Percentiles rank a stretch among this genome's conserved stretches.
phyloP scores from a whole-genome alignment of 2,113 vertebrate genomes.

The Paracanthobrama guichenoti region DNA sequence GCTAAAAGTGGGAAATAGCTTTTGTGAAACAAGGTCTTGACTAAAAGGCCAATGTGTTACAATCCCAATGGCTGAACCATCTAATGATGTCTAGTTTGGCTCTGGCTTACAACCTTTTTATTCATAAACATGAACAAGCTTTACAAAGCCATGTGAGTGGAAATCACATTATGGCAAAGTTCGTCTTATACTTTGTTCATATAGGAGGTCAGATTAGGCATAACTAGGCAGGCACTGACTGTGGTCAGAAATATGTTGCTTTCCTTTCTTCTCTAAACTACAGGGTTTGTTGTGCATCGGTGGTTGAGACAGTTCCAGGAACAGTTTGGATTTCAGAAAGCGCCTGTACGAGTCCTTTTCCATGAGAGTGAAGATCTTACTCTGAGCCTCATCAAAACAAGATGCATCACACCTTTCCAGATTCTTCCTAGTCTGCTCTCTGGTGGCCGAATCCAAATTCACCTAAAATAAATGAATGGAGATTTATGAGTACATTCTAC shows the following conservation, averaged over 20 bases:
- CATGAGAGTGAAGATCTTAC: conserved; percentile 77
- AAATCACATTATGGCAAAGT: conserved; percentile 4
- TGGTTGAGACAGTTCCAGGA: conserved; percentile 63
- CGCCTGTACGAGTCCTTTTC: conserved; percentile 81
- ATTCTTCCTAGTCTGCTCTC: conserved; percentile 70
- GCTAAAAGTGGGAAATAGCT: not conserved
- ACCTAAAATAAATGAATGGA: conserved; percentile 63
- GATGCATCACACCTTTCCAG: conserved; percentile 57
- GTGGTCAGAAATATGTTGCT: conserved; percentile 35
- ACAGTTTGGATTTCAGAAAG: conserved; percentile 73
- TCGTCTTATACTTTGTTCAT: not conserved
- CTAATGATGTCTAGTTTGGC: conserved; percentile 4
- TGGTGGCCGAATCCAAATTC: conserved; percentile 73
- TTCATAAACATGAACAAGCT: not conserved
- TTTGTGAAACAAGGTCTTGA: not conserved
- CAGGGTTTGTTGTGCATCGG: not conserved
- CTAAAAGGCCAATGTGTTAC: conserved; percentile 2
- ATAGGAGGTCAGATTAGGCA: conserved; percentile 41
- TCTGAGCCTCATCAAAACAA: conserved; percentile 76
- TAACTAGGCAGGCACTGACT: conserved; percentile 50
- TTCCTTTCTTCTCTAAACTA: conserved; percentile 51
- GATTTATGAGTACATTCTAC: not conserved
- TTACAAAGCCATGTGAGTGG: conserved; percentile 13
- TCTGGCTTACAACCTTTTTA: not conserved
- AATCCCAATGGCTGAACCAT: not conserved